These are phyloP conservation scores for Hiodon alosoides DNA, from an alignment of 2,113 vertebrate species.

Conservation along the genomic window DNA sequence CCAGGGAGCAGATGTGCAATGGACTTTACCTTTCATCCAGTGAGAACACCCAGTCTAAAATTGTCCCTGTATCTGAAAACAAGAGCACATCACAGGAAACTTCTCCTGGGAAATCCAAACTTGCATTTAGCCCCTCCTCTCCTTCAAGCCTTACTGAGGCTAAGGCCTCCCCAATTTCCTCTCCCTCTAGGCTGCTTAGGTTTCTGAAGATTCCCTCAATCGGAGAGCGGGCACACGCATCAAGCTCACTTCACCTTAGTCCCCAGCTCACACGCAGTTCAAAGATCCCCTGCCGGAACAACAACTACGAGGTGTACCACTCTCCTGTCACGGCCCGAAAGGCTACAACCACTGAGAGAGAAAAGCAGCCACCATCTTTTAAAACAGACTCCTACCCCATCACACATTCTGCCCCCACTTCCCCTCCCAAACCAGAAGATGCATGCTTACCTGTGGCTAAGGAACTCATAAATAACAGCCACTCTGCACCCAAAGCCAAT, in stretches of 20 bases:
- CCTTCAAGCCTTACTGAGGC: slow-evolving; percentile 56
- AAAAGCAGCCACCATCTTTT: slow-evolving; percentile 45
- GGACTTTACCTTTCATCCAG: slow-evolving; percentile 40
- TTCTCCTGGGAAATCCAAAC: slow-evolving; percentile 58
- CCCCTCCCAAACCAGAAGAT: slow-evolving; percentile 58
- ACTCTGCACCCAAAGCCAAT: slow-evolving; percentile 46
- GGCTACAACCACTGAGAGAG: slow-evolving; percentile 60
- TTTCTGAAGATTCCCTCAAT: slow-evolving; percentile 58
- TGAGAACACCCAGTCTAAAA: slow-evolving; percentile 12
- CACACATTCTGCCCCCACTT: slow-evolving; percentile 63
- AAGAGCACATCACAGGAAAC: slow-evolving; percentile 39
- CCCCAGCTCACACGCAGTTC: slow-evolving; percentile 83
- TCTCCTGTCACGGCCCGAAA: slow-evolving; percentile 68
- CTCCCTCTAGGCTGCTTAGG: slow-evolving; percentile 64
- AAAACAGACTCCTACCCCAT: slow-evolving; percentile 60
- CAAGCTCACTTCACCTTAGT: slow-evolving; percentile 66
- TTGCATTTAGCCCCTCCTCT: slow-evolving; percentile 61
- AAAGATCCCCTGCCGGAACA: slow-evolving; percentile 82
- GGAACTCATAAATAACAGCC: slow-evolving; percentile 52
- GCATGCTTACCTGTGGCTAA: slow-evolving; percentile 43
- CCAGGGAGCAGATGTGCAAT: slow-evolving; percentile 36
- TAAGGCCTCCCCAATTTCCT: slow-evolving; percentile 67
- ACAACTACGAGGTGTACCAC: slow-evolving; percentile 80
- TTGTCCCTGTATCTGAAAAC: slow-evolving; percentile 40
- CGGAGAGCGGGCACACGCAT: slow-evolving; percentile 48